Conservation (phyloP, 2,797 vertebrate species). For the Acanthurus leucopareius region DNA sequence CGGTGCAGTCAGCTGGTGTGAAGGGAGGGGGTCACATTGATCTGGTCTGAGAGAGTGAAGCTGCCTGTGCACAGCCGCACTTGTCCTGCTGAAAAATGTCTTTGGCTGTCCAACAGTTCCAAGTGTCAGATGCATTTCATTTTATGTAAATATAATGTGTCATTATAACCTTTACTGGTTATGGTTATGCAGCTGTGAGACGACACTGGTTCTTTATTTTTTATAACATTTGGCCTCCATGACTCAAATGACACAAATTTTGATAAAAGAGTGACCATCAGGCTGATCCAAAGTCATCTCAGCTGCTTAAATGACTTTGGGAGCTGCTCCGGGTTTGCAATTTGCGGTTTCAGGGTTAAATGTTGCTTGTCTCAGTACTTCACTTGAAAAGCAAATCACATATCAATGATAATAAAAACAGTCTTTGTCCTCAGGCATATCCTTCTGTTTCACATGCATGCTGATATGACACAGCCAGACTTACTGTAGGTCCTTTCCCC, state of each 20-base stretch:
- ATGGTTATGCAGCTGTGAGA: conserved; percentile 3
- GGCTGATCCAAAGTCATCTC: conserved; percentile 28
- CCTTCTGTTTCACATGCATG: conserved; percentile 28
- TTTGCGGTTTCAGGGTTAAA: conserved; percentile 49
- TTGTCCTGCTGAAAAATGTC: conserved; percentile 21
- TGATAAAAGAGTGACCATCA: conserved; percentile 7
- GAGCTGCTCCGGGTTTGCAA: conserved; percentile 35
- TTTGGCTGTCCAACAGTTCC: conserved; percentile 2
- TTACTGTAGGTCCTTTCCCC: not conserved
- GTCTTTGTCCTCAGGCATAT: conserved; percentile 73
- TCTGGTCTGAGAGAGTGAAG: not conserved
- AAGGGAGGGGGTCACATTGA: no score
- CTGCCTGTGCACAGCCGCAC: conserved; percentile 33
- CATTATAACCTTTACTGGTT: conserved; percentile 34
- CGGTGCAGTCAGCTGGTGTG: not conserved
- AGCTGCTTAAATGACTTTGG: conserved; percentile 3
- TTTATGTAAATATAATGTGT: conserved; percentile 42
- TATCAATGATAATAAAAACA: conserved; percentile 66
- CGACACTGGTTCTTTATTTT: conserved; percentile 22
- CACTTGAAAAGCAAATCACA: conserved; percentile 70
- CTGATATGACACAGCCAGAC: conserved; percentile 5
- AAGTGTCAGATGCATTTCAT: conserved; percentile 15
- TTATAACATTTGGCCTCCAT: conserved; percentile 8
- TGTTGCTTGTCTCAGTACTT: conserved; percentile 35
- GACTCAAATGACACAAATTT: conserved; percentile 5